Percentiles rank a stretch among this genome's conserved stretches.
Evolutionary conservation across 2,113 vertebrate genomes (phyloP).

Genomic region (Pteropus alecto): DNA sequence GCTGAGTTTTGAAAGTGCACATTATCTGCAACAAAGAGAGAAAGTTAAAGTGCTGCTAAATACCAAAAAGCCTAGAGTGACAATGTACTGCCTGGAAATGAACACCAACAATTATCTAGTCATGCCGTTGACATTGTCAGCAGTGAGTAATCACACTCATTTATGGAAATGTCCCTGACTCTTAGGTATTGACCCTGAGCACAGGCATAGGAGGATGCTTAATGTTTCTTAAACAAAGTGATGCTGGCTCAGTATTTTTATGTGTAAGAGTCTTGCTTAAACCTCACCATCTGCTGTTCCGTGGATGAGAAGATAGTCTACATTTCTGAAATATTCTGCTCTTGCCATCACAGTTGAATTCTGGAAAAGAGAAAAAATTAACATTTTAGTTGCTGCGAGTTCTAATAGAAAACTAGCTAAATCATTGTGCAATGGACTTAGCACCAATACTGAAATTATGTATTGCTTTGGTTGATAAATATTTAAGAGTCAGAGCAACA

Average conservation of each 20-base stretch:
- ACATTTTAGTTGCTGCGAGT: conserved; percentile 83
- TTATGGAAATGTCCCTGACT: conserved; percentile 83
- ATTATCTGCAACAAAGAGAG: conserved; percentile 90
- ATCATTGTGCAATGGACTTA: conserved; percentile 76
- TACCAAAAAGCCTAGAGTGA: conserved; percentile 79
- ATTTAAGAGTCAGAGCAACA: conserved; percentile 80
- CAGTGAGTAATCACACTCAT: conserved; percentile 78
- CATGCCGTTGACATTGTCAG: conserved; percentile 83
- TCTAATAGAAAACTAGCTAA: conserved; percentile 78
- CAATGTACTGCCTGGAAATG: conserved; percentile 81
- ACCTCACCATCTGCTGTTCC: conserved; percentile 98
- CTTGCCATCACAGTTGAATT: conserved; percentile 96
- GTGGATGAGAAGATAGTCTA: conserved; percentile 96
- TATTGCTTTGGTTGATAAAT: conserved; percentile 80
- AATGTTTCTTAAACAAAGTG: conserved; percentile 88
- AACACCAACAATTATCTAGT: conserved; percentile 82
- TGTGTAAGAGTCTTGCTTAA: conserved; percentile 85
- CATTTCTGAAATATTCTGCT: conserved; percentile 94
- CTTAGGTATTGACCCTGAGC: conserved; percentile 82
- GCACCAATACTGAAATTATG: conserved; percentile 76
- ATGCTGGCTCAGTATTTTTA: conserved; percentile 85
- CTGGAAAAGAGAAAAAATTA: conserved; percentile 87
- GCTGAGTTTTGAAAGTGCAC: conserved; percentile 99
- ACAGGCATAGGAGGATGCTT: conserved; percentile 82
- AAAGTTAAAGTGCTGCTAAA: conserved; percentile 77